Base-by-base conservation (phyloP, 2,113 vertebrate genomes). In the Phodopus roborovskii region DNA sequence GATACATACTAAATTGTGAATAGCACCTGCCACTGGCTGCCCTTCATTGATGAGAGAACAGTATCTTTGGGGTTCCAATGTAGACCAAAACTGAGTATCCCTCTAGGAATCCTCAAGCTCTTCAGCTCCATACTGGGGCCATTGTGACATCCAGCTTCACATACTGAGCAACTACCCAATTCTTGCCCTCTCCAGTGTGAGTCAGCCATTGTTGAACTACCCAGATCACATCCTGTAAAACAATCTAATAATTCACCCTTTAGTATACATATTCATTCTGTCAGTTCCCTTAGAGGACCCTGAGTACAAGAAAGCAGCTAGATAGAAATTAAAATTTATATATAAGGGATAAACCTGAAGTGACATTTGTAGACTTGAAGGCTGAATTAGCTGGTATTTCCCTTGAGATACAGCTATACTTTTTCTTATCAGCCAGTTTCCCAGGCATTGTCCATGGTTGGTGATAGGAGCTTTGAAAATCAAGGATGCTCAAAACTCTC, bases 271-370 rank as follows among this genome's bases (percentile, higher is more conserved):
- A 42, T 17, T 28, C 1, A 12, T 83, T 60, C 79, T 42, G 12
- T 83, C 79, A 62, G 7, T 39, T 83, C 24, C 78, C n/a, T 83
- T 83, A 7, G n/a, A 62, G 58, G 15, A 83, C n/a, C 58, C n/a
- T 17, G 15, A 62, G 15, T 42, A 62, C 20, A 42, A 62, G n/a
- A 42, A 66, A 91, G 7, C 22, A 64, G 26, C 75, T 75, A 85
- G 10, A 50, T 74, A 87, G 79, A 89, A 7, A 88, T 36, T 74
- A 64, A 64, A 95, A 91, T 10, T 78, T 11, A 39, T 74, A 75
- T 48, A 17, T 53, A 88, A 81, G 75, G 77, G 24, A 84, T 74
- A 91, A 77, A 78, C 39, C 86, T 94, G 84, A 95, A 84, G 92
- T 75, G 30, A 91, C 19, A 39, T 91, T 64, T 62, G 12, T 56